Base-by-base conservation (phyloP, 2,797 vertebrate species). In the Muscicapa striata region DNA sequence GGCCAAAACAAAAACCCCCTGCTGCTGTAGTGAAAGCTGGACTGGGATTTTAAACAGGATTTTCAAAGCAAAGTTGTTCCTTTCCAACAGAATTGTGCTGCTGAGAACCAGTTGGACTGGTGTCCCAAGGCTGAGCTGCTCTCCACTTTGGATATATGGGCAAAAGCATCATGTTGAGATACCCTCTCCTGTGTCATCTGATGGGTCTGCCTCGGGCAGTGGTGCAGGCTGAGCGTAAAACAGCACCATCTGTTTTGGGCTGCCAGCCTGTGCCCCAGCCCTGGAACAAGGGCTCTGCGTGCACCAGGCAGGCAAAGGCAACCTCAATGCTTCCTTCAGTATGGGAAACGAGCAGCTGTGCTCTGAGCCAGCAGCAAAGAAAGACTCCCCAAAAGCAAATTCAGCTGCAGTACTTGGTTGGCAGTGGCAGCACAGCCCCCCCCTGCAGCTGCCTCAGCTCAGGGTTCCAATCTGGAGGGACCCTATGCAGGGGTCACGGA, bases 201-300 rank as follows among this genome's bases (percentile, higher is more conserved):
- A 74, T 18, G 84, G 58, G 51, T 22, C 91, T 69, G 79, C 94
- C 93, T 69, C 0, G 0, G 77, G 87, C 87, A 51, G 32, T 2
- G 40, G 81, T 21, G 75, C 87, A 72, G 75, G 45, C 86, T 84
- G 88, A 95, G 86, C 1, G 4, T 40, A 49, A 81, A 93, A 40
- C 73, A 79, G 84, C 79, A 84, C 84, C 91, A 92, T 92, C 94
- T 95, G 91, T 11, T 89, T 87, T 72, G 87, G 84, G 73, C 72
- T 75, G 74, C 86, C 89, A 92, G 91, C 73, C 86, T 84, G 49
- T 34, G 63, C 68, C 46, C 64, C 64, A 49, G 75, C 77, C 26
- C 68, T 57, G 74, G 52, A 84, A 57, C n/a, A 29, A 41, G 63
- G 83, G 64, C 29, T 59, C 48, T 11, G 6, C 0, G 0, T 62